Evolutionary conservation across 2,888 invertebrate species (phyloP).

Genomic region (Gryllus longicercus): DNA sequence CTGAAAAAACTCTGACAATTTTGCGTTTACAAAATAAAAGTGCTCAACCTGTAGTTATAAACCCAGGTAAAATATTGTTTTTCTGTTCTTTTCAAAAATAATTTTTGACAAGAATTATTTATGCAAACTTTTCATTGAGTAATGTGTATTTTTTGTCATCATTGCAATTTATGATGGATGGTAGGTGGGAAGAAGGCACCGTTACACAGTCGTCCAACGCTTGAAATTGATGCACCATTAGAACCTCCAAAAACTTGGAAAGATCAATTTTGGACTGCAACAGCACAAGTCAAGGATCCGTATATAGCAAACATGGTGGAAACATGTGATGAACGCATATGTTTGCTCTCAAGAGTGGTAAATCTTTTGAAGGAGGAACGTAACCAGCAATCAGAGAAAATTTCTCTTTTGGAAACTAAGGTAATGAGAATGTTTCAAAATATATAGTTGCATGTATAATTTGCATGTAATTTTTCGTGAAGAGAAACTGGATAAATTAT

Average conservation of each 20-base stretch:
- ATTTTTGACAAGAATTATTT: not conserved
- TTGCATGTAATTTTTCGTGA: no score
- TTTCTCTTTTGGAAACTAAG: slow-evolving; percentile 49
- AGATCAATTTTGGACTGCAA: slow-evolving; percentile 31
- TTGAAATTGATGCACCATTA: slow-evolving; percentile 34
- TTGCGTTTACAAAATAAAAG: slow-evolving; percentile 51
- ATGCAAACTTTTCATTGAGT: not conserved
- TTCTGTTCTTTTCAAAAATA: no score
- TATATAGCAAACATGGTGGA: slow-evolving; percentile 34
- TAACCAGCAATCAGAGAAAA: slow-evolving; percentile 43
- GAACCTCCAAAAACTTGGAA: slow-evolving; percentile 32
- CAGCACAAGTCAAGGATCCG: slow-evolving; percentile 33
- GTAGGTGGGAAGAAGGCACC: slow-evolving; percentile 30
- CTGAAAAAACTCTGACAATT: slow-evolving; percentile 54
- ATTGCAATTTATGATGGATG: not conserved
- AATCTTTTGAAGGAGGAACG: slow-evolving; percentile 48
- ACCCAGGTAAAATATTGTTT: slow-evolving; percentile 39
- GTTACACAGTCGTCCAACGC: slow-evolving; percentile 24
- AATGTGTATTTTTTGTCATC: not conserved
- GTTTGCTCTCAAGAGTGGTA: slow-evolving; percentile 48
- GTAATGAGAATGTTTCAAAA: slow-evolving; percentile 40
- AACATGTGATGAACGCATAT: slow-evolving; percentile 46
- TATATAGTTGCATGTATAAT: not conserved
- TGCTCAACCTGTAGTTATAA: slow-evolving; percentile 44
- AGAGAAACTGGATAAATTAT: no score